Percentiles rank a stretch among this genome's conserved stretches.
phyloP scores from a whole-genome alignment of 2,113 vertebrate species.

The Malurus elegans region DNA sequence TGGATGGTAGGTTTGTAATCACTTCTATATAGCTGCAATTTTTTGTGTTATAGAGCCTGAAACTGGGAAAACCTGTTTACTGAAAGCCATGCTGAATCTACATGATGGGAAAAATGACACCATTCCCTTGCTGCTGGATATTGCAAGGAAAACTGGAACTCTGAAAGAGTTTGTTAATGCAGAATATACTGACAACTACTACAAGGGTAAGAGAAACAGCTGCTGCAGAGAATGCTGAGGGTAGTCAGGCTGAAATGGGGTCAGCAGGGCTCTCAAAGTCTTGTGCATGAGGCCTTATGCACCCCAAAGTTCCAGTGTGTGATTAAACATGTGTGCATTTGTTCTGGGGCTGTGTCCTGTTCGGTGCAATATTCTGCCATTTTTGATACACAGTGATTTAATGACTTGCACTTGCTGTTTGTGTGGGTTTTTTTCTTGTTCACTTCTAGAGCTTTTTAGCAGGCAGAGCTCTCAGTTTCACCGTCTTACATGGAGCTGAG shows the following conservation, averaged over 20 bases:
- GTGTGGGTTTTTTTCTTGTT: neutral
- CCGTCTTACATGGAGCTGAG: neutral
- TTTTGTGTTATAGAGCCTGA: slow-evolving; percentile 78
- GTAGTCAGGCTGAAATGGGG: neutral
- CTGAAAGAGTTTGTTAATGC: slow-evolving; percentile 85
- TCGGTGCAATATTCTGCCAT: neutral
- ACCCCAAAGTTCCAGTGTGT: neutral
- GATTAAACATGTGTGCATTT: neutral
- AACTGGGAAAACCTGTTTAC: slow-evolving; percentile 87
- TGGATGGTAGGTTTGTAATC: neutral
- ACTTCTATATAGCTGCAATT: neutral
- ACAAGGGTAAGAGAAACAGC: slow-evolving; percentile 79
- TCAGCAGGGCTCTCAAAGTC: neutral
- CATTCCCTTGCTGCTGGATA: slow-evolving; percentile 81
- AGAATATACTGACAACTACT: slow-evolving; percentile 85
- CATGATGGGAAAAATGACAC: slow-evolving; percentile 82
- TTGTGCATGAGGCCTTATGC: neutral
- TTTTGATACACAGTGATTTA: neutral
- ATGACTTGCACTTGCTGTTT: neutral
- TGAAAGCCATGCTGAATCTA: slow-evolving; percentile 93
- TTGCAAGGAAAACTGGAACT: slow-evolving; percentile 84
- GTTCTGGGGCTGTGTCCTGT: neutral
- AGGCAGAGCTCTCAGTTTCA: neutral
- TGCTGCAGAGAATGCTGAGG: neutral
- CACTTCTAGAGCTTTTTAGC: neutral